Evolutionary conservation across 1,140 invertebrate genomes (phyloP).

Genomic region (Globodera rostochiensis): DNA sequence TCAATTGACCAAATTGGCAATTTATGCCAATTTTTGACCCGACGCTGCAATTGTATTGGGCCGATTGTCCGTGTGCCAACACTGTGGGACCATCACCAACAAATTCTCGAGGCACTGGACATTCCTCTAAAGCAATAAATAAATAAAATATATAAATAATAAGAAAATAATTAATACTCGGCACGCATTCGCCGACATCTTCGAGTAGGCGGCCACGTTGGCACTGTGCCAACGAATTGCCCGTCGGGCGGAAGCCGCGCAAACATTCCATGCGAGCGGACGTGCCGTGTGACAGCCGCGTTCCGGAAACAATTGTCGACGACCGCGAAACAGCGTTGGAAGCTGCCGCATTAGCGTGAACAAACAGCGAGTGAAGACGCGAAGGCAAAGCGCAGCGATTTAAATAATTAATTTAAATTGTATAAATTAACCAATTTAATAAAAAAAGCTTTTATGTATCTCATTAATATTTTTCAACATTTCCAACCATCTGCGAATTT

Average conservation of each 20-base stretch:
- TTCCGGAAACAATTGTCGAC: conserved; percentile 39
- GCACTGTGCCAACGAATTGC: conserved; percentile 41
- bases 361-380: conserved; percentile 46
- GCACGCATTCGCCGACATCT: conserved; percentile 39
- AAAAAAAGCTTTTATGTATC: no score
- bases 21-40: conserved; percentile 1
- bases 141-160: not conserved
- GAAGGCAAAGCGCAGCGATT: conserved; percentile 44
- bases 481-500: no score
- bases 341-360: not conserved
- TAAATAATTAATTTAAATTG: conserved; percentile 19
- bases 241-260: conserved; percentile 42
- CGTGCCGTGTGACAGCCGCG: conserved; percentile 31
- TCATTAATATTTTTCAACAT: no score
- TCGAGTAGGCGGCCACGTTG: conserved; percentile 42
- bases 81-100: conserved; percentile 28
- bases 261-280: conserved; percentile 42
- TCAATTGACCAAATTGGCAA: conserved; percentile 42
- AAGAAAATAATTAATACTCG: conserved; percentile 31
- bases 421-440: not conserved
- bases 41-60: conserved; percentile 13
- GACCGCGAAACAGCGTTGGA: not conserved
- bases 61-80: conserved; percentile 33
- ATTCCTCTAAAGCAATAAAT: conserved; percentile 35
- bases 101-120: conserved; percentile 23